phyloP scores from a whole-genome alignment of 2,113 vertebrate species.

The Rhinichthys klamathensis region DNA sequence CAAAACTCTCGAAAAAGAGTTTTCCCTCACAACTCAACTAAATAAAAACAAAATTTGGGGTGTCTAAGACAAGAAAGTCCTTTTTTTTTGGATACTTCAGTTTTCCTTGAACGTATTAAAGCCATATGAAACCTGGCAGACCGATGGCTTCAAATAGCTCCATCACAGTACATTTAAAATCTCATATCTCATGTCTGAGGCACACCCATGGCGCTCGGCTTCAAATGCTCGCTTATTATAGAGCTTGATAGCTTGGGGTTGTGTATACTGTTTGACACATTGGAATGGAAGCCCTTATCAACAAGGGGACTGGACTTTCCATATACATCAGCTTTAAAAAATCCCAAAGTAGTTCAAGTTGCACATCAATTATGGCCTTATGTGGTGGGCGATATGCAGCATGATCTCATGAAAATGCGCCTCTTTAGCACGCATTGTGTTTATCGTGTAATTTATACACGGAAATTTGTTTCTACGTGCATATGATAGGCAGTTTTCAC shows the following conservation, averaged over 20 bases:
- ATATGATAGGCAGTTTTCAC: no score
- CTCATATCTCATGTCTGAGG: conserved; percentile 53
- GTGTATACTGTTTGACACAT: background rate
- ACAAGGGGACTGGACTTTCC: background rate
- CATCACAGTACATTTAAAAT: conserved; percentile 52
- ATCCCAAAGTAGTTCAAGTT: background rate
- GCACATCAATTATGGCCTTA: background rate
- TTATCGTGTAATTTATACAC: no score
- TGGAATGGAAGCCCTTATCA: conserved; percentile 13
- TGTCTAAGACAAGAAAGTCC: conserved; percentile 15
- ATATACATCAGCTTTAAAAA: background rate
- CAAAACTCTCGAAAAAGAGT: background rate
- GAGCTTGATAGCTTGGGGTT: conserved; percentile 35
- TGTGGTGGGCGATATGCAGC: background rate
- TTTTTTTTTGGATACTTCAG: conserved; percentile 17
- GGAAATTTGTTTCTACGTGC: no score
- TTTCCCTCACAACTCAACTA: background rate
- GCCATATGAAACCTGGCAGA: conserved; percentile 46
- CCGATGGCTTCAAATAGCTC: conserved; percentile 47
- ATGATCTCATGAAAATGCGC: no score
- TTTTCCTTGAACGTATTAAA: conserved; percentile 38
- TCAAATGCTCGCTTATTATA: conserved; percentile 37
- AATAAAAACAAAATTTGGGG: conserved; percentile 12
- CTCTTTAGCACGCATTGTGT: no score
- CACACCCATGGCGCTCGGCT: conserved; percentile 15